These are phyloP conservation scores for Acanthornis magna DNA, from an alignment of 2,797 vertebrate genomes.

Conservation along the genomic window DNA sequence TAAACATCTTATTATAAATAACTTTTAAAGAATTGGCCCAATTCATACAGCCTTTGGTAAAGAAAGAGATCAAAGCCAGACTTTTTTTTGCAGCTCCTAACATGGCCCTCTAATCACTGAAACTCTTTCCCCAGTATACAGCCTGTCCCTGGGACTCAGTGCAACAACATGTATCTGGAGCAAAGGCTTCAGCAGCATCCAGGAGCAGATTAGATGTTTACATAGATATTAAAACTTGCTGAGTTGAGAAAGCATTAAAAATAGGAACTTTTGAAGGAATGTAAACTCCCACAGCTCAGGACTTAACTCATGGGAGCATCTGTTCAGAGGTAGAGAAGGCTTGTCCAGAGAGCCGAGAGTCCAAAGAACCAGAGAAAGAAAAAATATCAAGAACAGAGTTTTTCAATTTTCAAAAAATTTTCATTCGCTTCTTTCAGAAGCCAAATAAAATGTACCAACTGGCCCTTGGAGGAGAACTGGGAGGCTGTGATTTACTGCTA, in stretches of 20 bases:
- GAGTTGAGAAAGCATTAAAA: not conserved
- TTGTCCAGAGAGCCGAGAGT: not conserved
- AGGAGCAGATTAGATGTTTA: not conserved
- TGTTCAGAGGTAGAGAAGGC: not conserved
- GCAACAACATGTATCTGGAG: not conserved
- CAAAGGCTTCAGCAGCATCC: not conserved
- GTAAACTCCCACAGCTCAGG: not conserved
- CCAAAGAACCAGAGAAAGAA: not conserved
- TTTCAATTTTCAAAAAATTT: not conserved
- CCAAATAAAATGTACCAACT: not conserved
- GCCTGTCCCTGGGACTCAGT: not conserved
- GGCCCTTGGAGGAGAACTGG: not conserved
- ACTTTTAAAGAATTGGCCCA: not conserved
- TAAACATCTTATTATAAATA: not conserved
- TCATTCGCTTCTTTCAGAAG: not conserved
- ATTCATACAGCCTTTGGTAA: not conserved
- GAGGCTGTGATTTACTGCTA: accelerated
- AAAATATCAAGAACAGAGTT: not conserved
- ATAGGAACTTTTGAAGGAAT: not conserved
- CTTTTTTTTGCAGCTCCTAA: not conserved
- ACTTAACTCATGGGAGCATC: not conserved
- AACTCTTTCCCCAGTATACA: not conserved
- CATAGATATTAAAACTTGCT: not conserved
- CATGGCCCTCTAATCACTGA: not conserved
- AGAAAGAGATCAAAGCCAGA: not conserved